These are phyloP conservation scores for Papilio helenus DNA, from an alignment of 1,140 invertebrate genomes.

Conservation along the genomic window DNA sequence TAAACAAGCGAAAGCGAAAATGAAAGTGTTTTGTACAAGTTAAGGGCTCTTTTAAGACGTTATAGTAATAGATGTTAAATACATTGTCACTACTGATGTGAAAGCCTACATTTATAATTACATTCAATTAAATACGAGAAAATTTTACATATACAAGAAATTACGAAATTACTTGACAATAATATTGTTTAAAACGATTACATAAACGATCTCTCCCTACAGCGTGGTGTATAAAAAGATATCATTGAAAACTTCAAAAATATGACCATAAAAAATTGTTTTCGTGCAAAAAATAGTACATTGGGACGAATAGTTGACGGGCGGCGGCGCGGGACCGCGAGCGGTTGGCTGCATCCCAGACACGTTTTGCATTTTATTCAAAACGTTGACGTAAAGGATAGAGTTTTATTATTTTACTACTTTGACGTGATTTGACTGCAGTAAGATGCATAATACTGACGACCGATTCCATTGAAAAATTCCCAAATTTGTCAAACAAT, in stretches of 20 bases:
- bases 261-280: slow-evolving; percentile 21
- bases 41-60: background rate
- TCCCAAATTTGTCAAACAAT: background rate
- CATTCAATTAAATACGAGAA: background rate
- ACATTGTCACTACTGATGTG: background rate
- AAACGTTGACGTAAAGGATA: slow-evolving; percentile 79
- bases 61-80: background rate
- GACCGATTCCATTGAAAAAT: slow-evolving; percentile 18
- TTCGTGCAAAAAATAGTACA: slow-evolving; percentile 26
- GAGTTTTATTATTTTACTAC: slow-evolving; percentile 82
- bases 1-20: slow-evolving; percentile 6
- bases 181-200: too few relatives aligned
- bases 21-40: background rate
- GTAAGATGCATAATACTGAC: slow-evolving; percentile 12
- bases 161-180: background rate
- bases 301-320: slow-evolving; percentile 28
- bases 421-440: slow-evolving; percentile 74
- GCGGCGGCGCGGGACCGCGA: slow-evolving; percentile 34
- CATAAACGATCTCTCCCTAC: background rate
- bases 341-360: slow-evolving; percentile 76
- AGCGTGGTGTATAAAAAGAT: background rate
- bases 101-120: background rate
- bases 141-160: background rate
- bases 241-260: background rate
- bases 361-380: slow-evolving; percentile 82